phyloP scores from a whole-genome alignment of 2,113 vertebrate species.

The Gallinago media region DNA sequence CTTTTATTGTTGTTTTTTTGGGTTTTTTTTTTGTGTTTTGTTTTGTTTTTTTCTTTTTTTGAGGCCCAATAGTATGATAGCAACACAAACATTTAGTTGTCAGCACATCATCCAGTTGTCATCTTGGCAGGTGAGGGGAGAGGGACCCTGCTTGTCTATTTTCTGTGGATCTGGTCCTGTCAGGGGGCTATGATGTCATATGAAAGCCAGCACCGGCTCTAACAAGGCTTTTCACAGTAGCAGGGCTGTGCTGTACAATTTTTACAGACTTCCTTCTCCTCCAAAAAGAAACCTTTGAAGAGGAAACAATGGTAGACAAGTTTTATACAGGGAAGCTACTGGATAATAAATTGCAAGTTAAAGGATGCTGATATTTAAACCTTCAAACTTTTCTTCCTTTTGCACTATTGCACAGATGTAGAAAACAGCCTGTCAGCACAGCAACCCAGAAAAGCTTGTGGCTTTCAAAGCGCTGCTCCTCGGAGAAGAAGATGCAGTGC shows the following conservation, averaged over 20 bases:
- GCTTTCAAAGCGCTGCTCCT: neutral
- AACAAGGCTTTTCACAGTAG: neutral
- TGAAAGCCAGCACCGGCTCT: neutral
- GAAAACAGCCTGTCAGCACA: neutral
- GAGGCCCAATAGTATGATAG: neutral
- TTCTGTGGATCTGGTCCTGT: neutral
- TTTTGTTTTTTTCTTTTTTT: neutral
- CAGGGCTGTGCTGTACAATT: neutral
- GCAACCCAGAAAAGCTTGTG: neutral
- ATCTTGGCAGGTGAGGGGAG: neutral
- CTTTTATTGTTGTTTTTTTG: no score
- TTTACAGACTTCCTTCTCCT: neutral
- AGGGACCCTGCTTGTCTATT: neutral
- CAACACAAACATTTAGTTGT: neutral
- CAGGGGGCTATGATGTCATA: neutral
- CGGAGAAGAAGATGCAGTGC: accelerated
- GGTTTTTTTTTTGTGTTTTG: neutral
- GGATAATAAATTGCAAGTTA: neutral
- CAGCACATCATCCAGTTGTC: neutral
- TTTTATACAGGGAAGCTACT: neutral
- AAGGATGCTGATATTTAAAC: neutral
- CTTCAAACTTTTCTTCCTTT: neutral
- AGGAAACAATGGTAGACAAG: neutral
- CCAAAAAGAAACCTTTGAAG: neutral
- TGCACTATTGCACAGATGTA: neutral